These are phyloP conservation scores for Seira sanloemensis DNA, from an alignment of 2,888 invertebrate genomes.

Conservation along the genomic window DNA sequence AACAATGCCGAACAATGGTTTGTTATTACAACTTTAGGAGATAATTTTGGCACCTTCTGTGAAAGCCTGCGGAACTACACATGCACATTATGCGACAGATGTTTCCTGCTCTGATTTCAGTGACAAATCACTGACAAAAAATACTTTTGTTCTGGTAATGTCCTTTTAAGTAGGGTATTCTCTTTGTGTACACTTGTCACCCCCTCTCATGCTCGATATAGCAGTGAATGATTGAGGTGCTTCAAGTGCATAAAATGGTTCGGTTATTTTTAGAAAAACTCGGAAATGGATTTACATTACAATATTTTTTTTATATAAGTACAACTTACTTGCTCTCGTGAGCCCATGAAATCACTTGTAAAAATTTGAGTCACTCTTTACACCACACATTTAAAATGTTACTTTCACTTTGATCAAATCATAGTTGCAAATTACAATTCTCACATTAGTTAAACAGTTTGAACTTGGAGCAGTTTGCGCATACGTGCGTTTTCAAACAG, in stretches of 20 bases:
- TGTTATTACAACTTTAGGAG: conserved; percentile 62
- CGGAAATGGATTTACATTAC: not conserved
- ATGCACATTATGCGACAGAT: conserved; percentile 38
- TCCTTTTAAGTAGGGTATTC: not conserved
- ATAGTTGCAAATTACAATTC: too few species aligned
- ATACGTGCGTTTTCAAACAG: not conserved
- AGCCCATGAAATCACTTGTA: not conserved
- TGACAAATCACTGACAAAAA: not conserved
- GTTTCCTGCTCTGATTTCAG: conserved; percentile 9
- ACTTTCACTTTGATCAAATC: not conserved
- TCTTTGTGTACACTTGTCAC: not conserved
- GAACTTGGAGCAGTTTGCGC: not conserved
- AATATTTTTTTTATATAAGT: not conserved
- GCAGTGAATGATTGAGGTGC: not conserved
- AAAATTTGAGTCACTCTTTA: not conserved
- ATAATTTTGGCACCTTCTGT: conserved; percentile 58
- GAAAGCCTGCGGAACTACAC: conserved; percentile 35
- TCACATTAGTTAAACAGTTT: not conserved
- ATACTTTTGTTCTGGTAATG: not conserved
- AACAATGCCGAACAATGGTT: conserved; percentile 48
- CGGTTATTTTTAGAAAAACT: not conserved
- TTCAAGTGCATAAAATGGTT: too few species aligned
- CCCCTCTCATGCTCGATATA: not conserved
- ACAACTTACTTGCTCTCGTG: not conserved
- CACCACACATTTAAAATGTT: not conserved